Percentiles rank a stretch among this genome's conserved stretches.
These are phyloP conservation scores for Mormyrus iriodes DNA, from an alignment of 2,113 vertebrate genomes.

Conservation along the genomic window DNA sequence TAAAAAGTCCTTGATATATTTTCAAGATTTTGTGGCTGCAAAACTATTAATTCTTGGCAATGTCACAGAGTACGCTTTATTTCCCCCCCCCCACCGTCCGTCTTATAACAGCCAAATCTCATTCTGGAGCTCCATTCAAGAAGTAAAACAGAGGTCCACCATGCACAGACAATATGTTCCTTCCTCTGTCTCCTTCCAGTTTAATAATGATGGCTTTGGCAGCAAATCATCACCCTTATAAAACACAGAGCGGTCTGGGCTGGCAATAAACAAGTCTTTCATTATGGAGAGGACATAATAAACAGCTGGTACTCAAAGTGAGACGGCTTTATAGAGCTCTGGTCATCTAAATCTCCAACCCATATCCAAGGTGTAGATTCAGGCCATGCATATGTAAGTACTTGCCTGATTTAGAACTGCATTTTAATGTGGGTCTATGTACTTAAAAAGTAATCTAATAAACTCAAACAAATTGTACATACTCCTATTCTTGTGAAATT, in stretches of 20 bases:
- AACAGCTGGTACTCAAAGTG: constrained; percentile 38
- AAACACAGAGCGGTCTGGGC: constrained; percentile 33
- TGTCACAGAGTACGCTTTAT: constrained; percentile 43
- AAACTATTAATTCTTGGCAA: constrained; percentile 72
- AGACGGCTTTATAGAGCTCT: constrained; percentile 36
- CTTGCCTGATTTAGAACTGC: neutral
- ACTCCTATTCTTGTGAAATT: neutral
- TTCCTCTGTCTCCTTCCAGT: constrained; percentile 54
- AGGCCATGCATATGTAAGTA: neutral
- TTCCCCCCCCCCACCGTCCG: constrained; percentile 19
- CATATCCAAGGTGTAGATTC: neutral
- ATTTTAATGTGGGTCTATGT: neutral
- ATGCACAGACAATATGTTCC: constrained; percentile 50
- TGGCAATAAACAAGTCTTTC: constrained; percentile 50
- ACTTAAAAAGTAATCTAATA: neutral
- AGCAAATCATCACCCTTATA: constrained; percentile 45
- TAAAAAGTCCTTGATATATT: constrained; percentile 59
- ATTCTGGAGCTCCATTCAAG: constrained; percentile 32
- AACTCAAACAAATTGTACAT: neutral
- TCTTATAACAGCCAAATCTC: constrained; percentile 34
- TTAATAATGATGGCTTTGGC: constrained; percentile 63
- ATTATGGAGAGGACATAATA: constrained; percentile 30
- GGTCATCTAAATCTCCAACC: neutral
- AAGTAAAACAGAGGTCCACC: constrained; percentile 52
- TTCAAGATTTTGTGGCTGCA: constrained; percentile 69